Evolutionary conservation across 2,797 vertebrate species (phyloP).

Genomic region (Scarus forsteni): DNA sequence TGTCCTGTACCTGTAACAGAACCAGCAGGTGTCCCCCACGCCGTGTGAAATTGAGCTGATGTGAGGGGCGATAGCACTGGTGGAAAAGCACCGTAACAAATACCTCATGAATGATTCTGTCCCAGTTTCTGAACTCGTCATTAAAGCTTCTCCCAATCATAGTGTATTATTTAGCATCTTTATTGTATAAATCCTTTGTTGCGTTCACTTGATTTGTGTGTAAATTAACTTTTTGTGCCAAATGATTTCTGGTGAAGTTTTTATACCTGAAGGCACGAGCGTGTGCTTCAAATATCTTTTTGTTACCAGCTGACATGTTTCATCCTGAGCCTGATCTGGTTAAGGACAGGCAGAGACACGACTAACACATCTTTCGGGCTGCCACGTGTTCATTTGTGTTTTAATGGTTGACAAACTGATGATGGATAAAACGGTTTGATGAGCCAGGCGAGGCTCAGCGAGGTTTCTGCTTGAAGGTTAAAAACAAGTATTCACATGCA

Average conservation of each 20-base stretch:
- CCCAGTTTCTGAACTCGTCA: not conserved
- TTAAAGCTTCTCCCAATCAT: conserved; percentile 14
- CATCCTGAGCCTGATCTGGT: too few species aligned
- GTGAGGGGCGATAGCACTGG: too few species aligned
- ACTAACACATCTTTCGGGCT: not conserved
- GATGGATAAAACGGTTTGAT: not conserved
- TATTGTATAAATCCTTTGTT: not conserved
- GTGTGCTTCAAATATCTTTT: not conserved
- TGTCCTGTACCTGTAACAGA: too few species aligned
- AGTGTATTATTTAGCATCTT: conserved; percentile 2
- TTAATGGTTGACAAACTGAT: not conserved
- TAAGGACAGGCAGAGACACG: too few species aligned
- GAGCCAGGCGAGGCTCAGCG: conserved; percentile 9
- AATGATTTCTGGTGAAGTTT: not conserved
- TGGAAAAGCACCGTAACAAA: conserved; percentile 6
- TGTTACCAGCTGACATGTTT: not conserved
- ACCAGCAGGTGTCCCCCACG: too few species aligned
- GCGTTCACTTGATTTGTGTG: conserved; percentile 10
- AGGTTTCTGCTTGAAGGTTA: conserved; percentile 1
- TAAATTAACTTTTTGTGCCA: not conserved
- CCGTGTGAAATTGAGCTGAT: too few species aligned
- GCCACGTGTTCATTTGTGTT: not conserved
- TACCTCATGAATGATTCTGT: conserved; percentile 31
- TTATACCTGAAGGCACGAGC: not conserved
- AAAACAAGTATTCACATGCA: too few species aligned